Percentiles rank a stretch among this genome's conserved stretches.
Evolutionary conservation across 2,113 vertebrate genomes (phyloP).

Genomic region (Odontesthes bonariensis): DNA sequence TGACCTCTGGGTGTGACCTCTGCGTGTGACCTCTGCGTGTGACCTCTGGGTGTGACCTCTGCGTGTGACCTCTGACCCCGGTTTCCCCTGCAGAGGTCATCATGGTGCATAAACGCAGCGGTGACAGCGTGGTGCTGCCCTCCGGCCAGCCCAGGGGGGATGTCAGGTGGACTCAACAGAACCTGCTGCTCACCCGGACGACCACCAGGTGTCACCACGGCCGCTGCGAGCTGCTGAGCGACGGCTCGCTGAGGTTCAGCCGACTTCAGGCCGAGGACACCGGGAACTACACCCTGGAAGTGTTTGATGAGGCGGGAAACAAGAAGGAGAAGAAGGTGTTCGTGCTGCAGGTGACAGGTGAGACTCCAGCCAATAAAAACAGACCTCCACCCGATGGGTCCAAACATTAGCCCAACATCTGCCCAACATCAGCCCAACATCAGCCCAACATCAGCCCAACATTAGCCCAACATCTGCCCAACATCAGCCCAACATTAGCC

Average conservation of each 20-base stretch:
- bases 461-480: too few relatives aligned
- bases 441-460: too few relatives aligned
- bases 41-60: too few relatives aligned
- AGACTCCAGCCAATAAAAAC: background rate
- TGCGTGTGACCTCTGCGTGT: too few relatives aligned
- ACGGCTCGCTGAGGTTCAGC: conserved; percentile 42
- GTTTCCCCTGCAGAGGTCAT: background rate
- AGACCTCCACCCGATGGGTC: too few relatives aligned
- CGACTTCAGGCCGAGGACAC: background rate
- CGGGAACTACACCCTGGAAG: conserved; percentile 43
- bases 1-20: too few relatives aligned
- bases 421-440: too few relatives aligned
- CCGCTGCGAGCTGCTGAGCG: background rate
- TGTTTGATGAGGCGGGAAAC: background rate
- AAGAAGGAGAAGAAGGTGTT: background rate
- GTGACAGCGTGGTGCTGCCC: background rate
- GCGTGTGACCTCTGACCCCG: conserved; percentile 38
- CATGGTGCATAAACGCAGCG: background rate
- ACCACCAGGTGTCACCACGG: rapidly evolving
- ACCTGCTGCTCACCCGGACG: background rate
- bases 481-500: too few relatives aligned
- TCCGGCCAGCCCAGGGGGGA: background rate
- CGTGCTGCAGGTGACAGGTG: conserved; percentile 31
- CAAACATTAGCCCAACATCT: too few relatives aligned
- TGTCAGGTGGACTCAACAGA: conserved; percentile 31